These are phyloP conservation scores for Cyclura pinguis DNA, from an alignment of 2,797 vertebrate species.

Conservation along the genomic window DNA sequence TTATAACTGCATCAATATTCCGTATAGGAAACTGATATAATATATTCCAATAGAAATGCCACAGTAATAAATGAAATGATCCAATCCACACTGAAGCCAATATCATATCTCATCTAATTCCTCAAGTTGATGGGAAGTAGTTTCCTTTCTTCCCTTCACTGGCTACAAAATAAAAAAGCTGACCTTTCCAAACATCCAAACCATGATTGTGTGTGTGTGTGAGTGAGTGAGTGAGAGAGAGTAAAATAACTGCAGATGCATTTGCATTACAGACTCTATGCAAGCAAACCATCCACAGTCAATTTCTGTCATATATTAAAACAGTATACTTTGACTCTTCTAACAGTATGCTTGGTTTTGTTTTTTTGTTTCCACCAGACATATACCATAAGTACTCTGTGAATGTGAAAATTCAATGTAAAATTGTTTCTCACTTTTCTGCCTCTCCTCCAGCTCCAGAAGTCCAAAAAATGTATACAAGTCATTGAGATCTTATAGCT, in stretches of 20 bases:
- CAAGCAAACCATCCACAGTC: background rate
- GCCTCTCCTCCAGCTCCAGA: background rate
- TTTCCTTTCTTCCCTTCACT: background rate
- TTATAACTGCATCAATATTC: conserved; percentile 18
- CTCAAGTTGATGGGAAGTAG: conserved; percentile 46
- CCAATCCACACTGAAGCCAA: background rate
- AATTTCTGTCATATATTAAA: background rate
- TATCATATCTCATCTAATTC: conserved; percentile 47
- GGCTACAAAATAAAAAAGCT: conserved; percentile 53
- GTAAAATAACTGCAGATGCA: background rate
- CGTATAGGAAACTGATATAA: conserved; percentile 33
- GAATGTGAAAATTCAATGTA: background rate
- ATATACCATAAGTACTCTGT: background rate
- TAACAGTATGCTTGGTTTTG: background rate
- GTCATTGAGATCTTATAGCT: background rate
- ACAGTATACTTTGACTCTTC: background rate
- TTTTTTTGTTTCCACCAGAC: too few relatives aligned
- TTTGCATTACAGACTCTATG: background rate
- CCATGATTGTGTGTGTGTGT: conserved; percentile 47
- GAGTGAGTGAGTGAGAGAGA: too few relatives aligned
- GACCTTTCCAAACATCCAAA: conserved; percentile 69
- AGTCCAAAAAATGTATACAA: background rate
- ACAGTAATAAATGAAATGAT: conserved; percentile 50
- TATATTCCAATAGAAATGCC: background rate
- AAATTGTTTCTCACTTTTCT: background rate